Conservation (phyloP, 1,140 invertebrate species). For the Campoletis sonorensis region DNA sequence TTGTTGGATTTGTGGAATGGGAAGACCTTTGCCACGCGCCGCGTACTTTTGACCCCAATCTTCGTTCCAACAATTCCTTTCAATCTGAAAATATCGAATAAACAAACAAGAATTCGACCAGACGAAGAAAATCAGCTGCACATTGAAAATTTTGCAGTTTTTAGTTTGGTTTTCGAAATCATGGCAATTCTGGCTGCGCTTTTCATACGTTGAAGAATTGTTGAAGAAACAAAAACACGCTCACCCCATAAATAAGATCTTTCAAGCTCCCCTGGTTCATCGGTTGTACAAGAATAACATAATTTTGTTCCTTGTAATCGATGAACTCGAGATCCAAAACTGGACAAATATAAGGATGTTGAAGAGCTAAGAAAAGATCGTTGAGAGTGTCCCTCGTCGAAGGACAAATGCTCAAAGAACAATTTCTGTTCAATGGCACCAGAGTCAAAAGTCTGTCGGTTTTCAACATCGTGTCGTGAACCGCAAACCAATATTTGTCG, state of each 20-base stretch:
- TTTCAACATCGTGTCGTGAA: conserved; percentile 87
- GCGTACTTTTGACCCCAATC: conserved; percentile 85
- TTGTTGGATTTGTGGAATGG: conserved; percentile 87
- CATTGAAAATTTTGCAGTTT: too few relatives aligned
- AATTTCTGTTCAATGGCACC: conserved; percentile 81
- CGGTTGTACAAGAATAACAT: conserved; percentile 86
- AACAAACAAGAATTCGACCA: neutral
- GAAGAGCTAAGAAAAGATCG: conserved; percentile 89
- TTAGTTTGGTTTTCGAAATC: too few relatives aligned
- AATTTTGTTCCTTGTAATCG: conserved; percentile 77
- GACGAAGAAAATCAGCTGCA: too few relatives aligned
- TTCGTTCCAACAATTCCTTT: conserved; percentile 81
- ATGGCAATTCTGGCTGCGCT: too few relatives aligned
- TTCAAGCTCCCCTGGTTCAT: conserved; percentile 92
- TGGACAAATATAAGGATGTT: conserved; percentile 95
- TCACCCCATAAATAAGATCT: conserved; percentile 92
- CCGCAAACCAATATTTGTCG: conserved; percentile 93
- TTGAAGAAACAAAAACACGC: conserved; percentile 24
- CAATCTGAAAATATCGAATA: conserved; percentile 61
- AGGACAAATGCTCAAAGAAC: conserved; percentile 75
- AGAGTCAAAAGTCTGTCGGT: conserved; percentile 90
- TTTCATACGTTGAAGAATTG: too few relatives aligned
- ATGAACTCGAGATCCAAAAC: conserved; percentile 87
- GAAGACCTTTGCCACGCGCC: conserved; percentile 81
- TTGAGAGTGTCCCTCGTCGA: conserved; percentile 82